phyloP scores from a whole-genome alignment of 2,888 invertebrate species.

The Microplitis manilae region DNA sequence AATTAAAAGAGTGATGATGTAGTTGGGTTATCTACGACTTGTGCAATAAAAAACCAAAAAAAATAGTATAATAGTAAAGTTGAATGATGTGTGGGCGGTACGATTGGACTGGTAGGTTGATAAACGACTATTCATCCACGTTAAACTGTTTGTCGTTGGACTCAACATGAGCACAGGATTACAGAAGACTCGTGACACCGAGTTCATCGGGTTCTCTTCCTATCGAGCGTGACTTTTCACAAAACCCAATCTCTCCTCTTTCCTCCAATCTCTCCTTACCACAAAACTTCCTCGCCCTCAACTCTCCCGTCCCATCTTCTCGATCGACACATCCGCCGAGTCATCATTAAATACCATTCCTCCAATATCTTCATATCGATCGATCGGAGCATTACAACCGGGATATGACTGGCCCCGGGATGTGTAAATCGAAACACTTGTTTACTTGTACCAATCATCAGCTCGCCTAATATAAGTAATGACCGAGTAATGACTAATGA shows the following conservation, averaged over 20 bases:
- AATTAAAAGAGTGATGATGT: constrained; percentile 69
- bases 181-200: constrained; percentile 62
- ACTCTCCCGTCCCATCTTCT: constrained; percentile 28
- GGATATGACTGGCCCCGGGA: background rate
- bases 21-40: constrained; percentile 54
- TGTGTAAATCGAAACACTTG: constrained; percentile 23
- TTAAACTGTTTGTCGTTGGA: constrained; percentile 70
- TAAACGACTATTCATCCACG: constrained; percentile 68
- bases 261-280: background rate
- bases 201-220: constrained; percentile 46
- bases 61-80: constrained; percentile 40
- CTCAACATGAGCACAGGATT: constrained; percentile 65
- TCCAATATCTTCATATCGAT: constrained; percentile 35
- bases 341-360: constrained; percentile 55
- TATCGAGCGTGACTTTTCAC: constrained; percentile 61
- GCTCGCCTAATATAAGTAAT: background rate
- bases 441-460: constrained; percentile 17
- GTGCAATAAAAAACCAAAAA: constrained; percentile 46
- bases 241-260: constrained; percentile 43
- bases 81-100: constrained; percentile 28
- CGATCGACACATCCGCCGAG: constrained; percentile 49
- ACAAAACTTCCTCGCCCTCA: constrained; percentile 27
- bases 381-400: constrained; percentile 11
- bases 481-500: constrained; percentile 17
- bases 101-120: constrained; percentile 43